A percentile compares a stretch with the other conserved stretches of the same genome.
phyloP scores from a whole-genome alignment of 2,113 vertebrate species.

The Oenanthe melanoleuca region DNA sequence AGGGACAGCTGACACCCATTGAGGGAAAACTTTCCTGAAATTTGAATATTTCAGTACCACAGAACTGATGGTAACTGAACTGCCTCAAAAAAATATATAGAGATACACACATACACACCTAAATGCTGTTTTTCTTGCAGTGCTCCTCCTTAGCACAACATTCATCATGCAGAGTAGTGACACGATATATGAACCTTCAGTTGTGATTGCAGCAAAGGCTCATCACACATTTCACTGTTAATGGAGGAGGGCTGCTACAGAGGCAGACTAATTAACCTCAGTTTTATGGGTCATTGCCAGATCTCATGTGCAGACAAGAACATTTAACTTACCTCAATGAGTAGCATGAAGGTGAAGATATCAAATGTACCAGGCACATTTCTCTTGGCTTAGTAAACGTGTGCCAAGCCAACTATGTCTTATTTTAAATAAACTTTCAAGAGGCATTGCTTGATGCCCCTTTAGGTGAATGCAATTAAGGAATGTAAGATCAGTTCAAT shows the following conservation, averaged over 20 bases:
- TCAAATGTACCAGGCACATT: neutral
- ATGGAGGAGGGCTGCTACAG: neutral
- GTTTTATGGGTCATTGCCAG: constrained; percentile 27
- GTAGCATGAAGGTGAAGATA: constrained; percentile 5
- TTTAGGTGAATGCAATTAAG: neutral
- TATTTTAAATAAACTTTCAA: neutral
- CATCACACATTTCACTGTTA: neutral
- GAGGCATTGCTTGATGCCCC: neutral
- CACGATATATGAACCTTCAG: neutral
- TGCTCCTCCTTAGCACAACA: neutral
- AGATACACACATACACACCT: neutral
- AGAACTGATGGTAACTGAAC: neutral
- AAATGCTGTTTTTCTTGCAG: neutral
- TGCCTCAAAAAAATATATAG: neutral
- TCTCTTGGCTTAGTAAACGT: neutral
- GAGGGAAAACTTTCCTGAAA: neutral
- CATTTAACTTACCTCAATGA: neutral
- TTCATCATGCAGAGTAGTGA: neutral
- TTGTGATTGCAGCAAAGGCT: neutral
- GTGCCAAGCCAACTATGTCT: neutral
- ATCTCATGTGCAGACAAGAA: neutral
- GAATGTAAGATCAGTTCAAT: neutral
- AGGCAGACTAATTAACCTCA: constrained; percentile 26
- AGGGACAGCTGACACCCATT: fast-evolving
- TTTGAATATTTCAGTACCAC: neutral